phyloP scores from a whole-genome alignment of 2,113 vertebrate species.

The Toxostoma redivivum region DNA sequence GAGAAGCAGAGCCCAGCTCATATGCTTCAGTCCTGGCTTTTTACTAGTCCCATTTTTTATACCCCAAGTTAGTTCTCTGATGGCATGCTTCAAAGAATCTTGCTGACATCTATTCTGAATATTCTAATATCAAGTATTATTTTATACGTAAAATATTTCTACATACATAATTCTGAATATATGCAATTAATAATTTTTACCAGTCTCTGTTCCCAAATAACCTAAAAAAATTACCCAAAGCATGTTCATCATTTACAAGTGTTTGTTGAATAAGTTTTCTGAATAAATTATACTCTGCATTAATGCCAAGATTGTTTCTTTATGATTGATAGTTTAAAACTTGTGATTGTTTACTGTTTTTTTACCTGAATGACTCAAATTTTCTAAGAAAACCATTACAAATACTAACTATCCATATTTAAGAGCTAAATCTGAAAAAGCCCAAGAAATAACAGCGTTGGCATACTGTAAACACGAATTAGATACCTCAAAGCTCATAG shows the following conservation, averaged over 20 bases:
- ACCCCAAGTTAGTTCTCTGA: neutral
- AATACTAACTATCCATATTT: neutral
- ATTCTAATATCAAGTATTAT: neutral
- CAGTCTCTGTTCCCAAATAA: neutral
- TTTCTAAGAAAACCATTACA: neutral
- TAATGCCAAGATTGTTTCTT: neutral
- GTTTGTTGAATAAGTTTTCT: neutral
- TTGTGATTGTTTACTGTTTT: neutral
- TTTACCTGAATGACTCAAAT: neutral
- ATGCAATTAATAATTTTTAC: neutral
- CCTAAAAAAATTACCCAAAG: neutral
- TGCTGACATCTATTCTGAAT: neutral
- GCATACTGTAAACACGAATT: neutral
- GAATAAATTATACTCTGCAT: neutral
- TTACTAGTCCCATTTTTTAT: neutral
- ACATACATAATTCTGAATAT: neutral
- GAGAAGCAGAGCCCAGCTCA: neutral
- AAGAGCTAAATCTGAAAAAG: neutral
- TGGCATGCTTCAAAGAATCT: neutral
- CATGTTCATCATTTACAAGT: neutral
- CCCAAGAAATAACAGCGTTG: neutral
- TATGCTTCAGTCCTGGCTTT: neutral
- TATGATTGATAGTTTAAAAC: neutral
- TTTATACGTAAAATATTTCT: neutral
- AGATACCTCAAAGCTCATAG: neutral